Base-by-base conservation (phyloP, 2,888 invertebrate species). In the Epirrita christyi region DNA sequence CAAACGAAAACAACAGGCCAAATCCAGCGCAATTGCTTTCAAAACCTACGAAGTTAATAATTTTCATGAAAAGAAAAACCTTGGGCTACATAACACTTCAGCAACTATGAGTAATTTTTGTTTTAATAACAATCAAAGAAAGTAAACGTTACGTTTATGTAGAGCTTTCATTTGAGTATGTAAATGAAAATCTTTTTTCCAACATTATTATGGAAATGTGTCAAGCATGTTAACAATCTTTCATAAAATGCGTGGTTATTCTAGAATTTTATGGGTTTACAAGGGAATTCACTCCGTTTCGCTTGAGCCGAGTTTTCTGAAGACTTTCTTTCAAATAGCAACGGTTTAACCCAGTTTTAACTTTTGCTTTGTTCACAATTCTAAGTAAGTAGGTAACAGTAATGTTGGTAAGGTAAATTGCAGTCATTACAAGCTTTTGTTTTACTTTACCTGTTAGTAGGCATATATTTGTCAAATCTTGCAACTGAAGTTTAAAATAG, bases 271-370 rank as follows among this genome's bases (percentile, higher is more conserved):
- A 79, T 76, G 64, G 68, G 61, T 75, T 80, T 72, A 71, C 70
- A 59, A 56, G 67, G 68, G 73, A 76, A 80, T 81, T 77, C 66
- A 57, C 62, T 64, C 48, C 66, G 70, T 78, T 72, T 71, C 74
- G 68, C 59, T 59, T 40, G 37, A 54, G 52, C 38, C 46, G 61
- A 29, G 59, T 41, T 70, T 78, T 79, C 34, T 78, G 71, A 73
- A 65, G 70, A 66, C 67, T 72, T 78, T 76, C 71, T 73, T 68
- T 69, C 69, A 62, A 79, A 73, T 74, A 64, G 62, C 67, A 59
- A 67, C 59, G 59, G 63, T 70, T 72, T 73, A 84, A 83, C 85
- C 85, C 70, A 84, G 67, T 82, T 83, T 77, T 67, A 53, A 64
- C 28, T 51, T n/a, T 57, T 56, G 38, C 48, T 51, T 42, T 34